These are phyloP conservation scores for Oscheius sp. DNA, from an alignment of 2,888 invertebrate species.

Conservation along the genomic window DNA sequence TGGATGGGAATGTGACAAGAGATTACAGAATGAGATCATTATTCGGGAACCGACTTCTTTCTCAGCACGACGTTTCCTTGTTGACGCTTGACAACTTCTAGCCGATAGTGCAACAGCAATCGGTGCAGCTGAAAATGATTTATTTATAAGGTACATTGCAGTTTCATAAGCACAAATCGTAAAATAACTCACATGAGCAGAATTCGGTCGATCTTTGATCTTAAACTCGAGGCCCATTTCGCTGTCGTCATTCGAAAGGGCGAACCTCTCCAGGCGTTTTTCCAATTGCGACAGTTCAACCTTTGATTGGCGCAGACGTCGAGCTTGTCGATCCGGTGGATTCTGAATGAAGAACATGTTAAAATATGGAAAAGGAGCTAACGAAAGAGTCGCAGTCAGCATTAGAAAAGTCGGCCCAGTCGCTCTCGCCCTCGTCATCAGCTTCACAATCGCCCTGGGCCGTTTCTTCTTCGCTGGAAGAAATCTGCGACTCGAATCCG, in stretches of 20 bases:
- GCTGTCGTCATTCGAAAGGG: conserved; percentile 46
- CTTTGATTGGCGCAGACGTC: conserved; percentile 14
- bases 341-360: conserved; percentile 23
- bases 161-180: background rate
- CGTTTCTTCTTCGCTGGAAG: conserved; percentile 44
- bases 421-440: conserved; percentile 67
- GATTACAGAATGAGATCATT: conserved; percentile 1
- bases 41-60: conserved; percentile 39
- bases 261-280: conserved; percentile 42
- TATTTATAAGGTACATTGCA: background rate
- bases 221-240: conserved; percentile 50
- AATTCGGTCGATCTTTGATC: conserved; percentile 49
- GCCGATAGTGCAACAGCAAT: conserved; percentile 54
- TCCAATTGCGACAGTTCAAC: conserved; percentile 33
- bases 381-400: conserved; percentile 30
- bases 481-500: conserved; percentile 57
- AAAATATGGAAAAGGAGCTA: background rate
- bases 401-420: conserved; percentile 62
- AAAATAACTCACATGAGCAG: conserved; percentile 38
- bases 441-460: conserved; percentile 46
- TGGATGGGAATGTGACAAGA: no score
- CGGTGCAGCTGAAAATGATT: conserved; percentile 50
- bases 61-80: conserved; percentile 50
- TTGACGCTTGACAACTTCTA: conserved; percentile 55
- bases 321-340: conserved; percentile 18